Evolutionary conservation across 2,113 vertebrate genomes (phyloP), one percentile per base, ranked within the genome.

Genomic region (Vimba vimba): DNA sequence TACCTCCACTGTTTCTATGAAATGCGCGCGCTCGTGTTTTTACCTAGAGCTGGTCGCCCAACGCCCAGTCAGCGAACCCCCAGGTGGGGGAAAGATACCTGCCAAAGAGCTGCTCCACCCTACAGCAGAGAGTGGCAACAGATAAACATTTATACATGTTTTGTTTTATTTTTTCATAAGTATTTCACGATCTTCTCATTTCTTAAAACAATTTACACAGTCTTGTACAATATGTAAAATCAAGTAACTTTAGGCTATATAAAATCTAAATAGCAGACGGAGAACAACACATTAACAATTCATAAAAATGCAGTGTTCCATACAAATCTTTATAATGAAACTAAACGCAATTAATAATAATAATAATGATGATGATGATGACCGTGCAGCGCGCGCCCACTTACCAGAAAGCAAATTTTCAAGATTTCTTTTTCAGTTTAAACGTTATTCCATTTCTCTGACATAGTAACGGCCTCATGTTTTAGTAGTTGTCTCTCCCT

Each of bases 11-110:
- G 8, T 10, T 1, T 83, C 1, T 75, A 55, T 64, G 25, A 30
- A 55, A 66, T 10, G 69, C 89, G 83, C 45, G 75, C 12, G 45
- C 25, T 69, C 30, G 71, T n/a, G 64, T 59, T 83, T 76, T 78
- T 90, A 93, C 93, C 87, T 92, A 85, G 90, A 86, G 71, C 86
- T 76, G 86, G 90, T 90, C 82, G 91, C 90, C 71, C 92, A 90
- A 90, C 82, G 91, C 90, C 71, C 91, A 91, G 94, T 94, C 92
- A 93, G 92, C 90, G 87, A 90, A 84, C 92, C 93, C 90, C 93
- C 90, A 91, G 94, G 88, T 91, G 86, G 89, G 92, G 86, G 92
- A 94, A 89, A 89, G 81, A 25, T 15, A n/a, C 86, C 88, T 85
- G 92, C 92, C 92, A 93, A 92, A 92, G 89, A 90, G 92, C 89